Percentiles rank a stretch among this genome's conserved stretches.
These are phyloP conservation scores for Arion vulgaris DNA, from an alignment of 1,140 invertebrate species.

Conservation along the genomic window DNA sequence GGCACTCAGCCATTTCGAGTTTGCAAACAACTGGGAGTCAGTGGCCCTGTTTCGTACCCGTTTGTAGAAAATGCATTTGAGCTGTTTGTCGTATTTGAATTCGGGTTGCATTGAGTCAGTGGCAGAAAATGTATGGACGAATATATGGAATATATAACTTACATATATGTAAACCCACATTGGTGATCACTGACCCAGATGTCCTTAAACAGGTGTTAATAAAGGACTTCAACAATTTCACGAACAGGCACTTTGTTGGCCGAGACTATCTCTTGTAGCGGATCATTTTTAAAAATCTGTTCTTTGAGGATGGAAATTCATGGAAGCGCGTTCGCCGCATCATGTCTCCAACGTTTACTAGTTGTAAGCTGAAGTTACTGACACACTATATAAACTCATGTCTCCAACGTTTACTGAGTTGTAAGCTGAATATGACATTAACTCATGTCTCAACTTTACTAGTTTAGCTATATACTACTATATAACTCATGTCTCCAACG, in stretches of 20 bases:
- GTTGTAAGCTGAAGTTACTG: constrained; percentile 76
- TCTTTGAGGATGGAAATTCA: constrained; percentile 16
- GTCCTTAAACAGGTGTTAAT: constrained; percentile 25
- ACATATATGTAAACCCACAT: neutral
- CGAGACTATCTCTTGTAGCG: neutral
- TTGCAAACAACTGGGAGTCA: constrained; percentile 3
- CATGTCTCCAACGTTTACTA: constrained; percentile 75
- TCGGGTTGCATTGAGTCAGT: neutral
- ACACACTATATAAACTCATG: constrained; percentile 11
- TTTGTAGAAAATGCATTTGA: constrained; percentile 24
- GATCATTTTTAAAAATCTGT: neutral
- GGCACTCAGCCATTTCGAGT: neutral
- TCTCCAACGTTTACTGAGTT: neutral
- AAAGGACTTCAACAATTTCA: constrained; percentile 36
- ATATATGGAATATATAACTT: constrained; percentile 28
- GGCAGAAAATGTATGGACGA: constrained; percentile 25
- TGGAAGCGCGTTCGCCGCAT: constrained; percentile 76
- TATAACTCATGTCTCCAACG: too few species aligned
- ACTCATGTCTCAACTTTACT: too few species aligned
- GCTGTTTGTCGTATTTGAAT: neutral
- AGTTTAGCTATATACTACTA: too few species aligned
- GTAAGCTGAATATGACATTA: too few species aligned
- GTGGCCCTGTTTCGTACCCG: neutral
- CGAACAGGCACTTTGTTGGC: neutral
- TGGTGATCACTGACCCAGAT: constrained; percentile 25